These are phyloP conservation scores for Himalopsyche tibetana DNA, from an alignment of 2,888 invertebrate genomes.

Conservation along the genomic window DNA sequence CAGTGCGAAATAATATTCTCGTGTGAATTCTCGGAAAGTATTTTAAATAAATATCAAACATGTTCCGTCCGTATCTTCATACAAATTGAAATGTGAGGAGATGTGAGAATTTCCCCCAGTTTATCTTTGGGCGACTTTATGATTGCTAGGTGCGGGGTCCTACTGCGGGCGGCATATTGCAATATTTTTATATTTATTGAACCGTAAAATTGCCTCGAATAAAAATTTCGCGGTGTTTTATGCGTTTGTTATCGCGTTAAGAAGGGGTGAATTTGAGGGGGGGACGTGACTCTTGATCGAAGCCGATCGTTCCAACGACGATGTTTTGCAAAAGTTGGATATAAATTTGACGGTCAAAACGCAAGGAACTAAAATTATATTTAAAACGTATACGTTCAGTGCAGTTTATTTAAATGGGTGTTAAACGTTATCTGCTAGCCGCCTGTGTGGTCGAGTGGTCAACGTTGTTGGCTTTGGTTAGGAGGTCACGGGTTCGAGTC, in stretches of 20 bases:
- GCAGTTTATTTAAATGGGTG: too few relatives aligned
- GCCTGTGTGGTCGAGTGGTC: too few relatives aligned
- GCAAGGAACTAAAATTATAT: too few relatives aligned
- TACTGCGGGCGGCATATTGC: constrained; percentile 47
- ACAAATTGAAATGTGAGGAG: constrained; percentile 24
- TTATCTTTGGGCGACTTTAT: constrained; percentile 25
- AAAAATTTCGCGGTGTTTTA: constrained; percentile 65
- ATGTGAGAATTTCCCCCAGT: constrained; percentile 27
- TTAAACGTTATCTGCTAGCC: too few relatives aligned
- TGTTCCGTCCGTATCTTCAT: background rate
- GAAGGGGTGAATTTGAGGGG: constrained; percentile 53
- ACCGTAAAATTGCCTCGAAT: constrained; percentile 65
- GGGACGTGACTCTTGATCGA: constrained; percentile 29
- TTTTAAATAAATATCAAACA: background rate
- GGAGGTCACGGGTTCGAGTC: too few relatives aligned
- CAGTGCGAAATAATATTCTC: too few relatives aligned
- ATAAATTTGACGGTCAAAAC: background rate
- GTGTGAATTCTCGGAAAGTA: background rate
- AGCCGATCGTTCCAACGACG: background rate
- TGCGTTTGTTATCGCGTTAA: constrained; percentile 65
- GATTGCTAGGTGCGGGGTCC: constrained; percentile 10
- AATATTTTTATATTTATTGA: constrained; percentile 66
- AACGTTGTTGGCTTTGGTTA: too few relatives aligned
- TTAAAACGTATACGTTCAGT: too few relatives aligned
- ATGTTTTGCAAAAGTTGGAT: background rate